These are phyloP conservation scores for Aphidoletes aphidimyza DNA, from an alignment of 2,888 invertebrate species.

Conservation along the genomic window DNA sequence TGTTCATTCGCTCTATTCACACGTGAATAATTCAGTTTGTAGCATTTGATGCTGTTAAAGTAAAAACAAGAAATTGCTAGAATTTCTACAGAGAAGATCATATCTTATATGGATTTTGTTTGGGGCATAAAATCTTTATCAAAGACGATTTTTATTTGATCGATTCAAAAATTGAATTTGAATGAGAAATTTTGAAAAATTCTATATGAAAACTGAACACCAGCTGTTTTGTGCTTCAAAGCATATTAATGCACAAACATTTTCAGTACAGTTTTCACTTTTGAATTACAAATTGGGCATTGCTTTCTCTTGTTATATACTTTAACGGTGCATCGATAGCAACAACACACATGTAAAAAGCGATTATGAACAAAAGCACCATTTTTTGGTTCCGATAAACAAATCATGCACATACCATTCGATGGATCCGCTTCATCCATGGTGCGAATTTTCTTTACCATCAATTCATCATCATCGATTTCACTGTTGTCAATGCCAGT, in stretches of 20 bases:
- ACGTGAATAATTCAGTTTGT: too few species aligned
- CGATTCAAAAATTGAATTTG: neutral
- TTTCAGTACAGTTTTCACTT: slow-evolving; percentile 74
- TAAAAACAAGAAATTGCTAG: too few species aligned
- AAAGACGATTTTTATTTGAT: neutral
- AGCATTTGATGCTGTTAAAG: slow-evolving; percentile 13
- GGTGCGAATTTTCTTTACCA: slow-evolving; percentile 10
- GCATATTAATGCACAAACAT: slow-evolving; percentile 67
- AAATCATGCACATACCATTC: slow-evolving; percentile 70
- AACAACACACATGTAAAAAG: slow-evolving; percentile 76
- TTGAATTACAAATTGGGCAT: slow-evolving; percentile 77
- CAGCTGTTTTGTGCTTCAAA: too few species aligned
- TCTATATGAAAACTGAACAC: neutral
- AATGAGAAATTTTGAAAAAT: neutral
- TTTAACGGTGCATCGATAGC: slow-evolving; percentile 76
- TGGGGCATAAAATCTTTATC: too few species aligned
- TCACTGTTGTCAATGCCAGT: neutral
- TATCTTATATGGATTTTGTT: slow-evolving; percentile 2
- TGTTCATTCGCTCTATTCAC: too few species aligned
- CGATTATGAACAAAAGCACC: slow-evolving; percentile 76
- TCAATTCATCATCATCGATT: slow-evolving; percentile 16
- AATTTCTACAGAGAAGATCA: neutral
- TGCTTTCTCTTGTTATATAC: slow-evolving; percentile 73
- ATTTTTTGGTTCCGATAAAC: slow-evolving; percentile 73
- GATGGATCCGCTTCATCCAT: neutral